These are phyloP conservation scores for Neoscelio sp. DNA, from an alignment of 2,888 invertebrate genomes.

Conservation along the genomic window DNA sequence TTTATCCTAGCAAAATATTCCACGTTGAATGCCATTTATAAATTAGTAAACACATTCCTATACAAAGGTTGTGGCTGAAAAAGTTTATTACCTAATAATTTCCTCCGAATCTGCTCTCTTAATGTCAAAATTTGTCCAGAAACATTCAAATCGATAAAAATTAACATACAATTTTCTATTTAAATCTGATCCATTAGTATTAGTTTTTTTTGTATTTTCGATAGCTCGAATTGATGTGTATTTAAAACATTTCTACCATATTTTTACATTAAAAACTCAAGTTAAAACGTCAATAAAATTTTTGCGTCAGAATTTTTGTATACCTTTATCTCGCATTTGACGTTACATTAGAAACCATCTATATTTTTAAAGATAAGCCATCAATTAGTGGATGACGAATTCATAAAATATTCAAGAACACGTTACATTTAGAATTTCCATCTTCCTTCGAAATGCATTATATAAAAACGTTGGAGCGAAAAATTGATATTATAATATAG, in stretches of 20 bases:
- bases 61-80: no score
- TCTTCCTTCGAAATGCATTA: no score
- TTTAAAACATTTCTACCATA: slow-evolving; percentile 4
- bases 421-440: no score
- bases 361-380: slow-evolving; percentile 35
- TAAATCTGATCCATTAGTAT: slow-evolving; percentile 23
- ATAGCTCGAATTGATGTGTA: slow-evolving; percentile 21
- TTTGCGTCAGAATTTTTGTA: slow-evolving; percentile 42
- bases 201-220: slow-evolving; percentile 18
- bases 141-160: no score
- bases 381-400: slow-evolving; percentile 28
- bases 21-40: no score
- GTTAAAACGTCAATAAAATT: slow-evolving; percentile 18
- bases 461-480: no score
- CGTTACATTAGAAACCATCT: slow-evolving; percentile 33
- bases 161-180: slow-evolving; percentile 27
- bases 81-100: no score
- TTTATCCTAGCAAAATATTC: no score
- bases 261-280: slow-evolving; percentile 16
- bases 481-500: no score
- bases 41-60: no score
- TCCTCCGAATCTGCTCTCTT: background rate
- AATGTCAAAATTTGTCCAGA: no score
- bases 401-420: slow-evolving; percentile 17
- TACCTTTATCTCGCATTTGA: slow-evolving; percentile 14